A percentile compares a stretch with the other conserved stretches of the same genome.
Evolutionary conservation across 2,797 vertebrate genomes (phyloP).

Genomic region (Manis pentadactyla): DNA sequence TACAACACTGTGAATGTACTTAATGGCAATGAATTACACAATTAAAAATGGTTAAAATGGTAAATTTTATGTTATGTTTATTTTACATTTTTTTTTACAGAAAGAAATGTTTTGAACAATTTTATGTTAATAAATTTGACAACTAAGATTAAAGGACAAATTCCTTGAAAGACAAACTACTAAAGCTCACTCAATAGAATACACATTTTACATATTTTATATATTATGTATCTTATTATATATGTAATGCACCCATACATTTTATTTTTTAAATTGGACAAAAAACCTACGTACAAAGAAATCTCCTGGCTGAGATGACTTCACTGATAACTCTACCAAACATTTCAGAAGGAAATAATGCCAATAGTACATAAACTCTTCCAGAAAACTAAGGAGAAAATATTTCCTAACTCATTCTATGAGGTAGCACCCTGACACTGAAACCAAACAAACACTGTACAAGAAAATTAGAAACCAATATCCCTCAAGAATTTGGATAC

Average conservation of each 20-base stretch:
- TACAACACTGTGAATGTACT: neutral
- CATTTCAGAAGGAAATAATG: neutral
- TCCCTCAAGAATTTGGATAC: neutral
- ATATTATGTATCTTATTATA: no score
- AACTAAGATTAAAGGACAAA: neutral
- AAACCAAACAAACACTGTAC: neutral
- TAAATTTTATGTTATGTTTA: neutral
- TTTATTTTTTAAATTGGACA: neutral
- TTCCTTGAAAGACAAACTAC: neutral
- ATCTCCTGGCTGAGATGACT: neutral
- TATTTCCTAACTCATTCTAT: neutral
- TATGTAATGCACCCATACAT: no score
- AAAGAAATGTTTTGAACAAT: neutral
- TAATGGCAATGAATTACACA: no score
- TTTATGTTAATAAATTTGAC: neutral
- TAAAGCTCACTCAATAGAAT: neutral
- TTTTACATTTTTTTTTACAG: neutral
- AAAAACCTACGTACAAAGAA: constrained; percentile 1
- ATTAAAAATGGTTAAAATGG: neutral
- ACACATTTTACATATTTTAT: no score
- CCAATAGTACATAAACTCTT: neutral
- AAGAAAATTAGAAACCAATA: neutral
- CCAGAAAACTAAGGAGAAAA: neutral
- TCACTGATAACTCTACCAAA: neutral
- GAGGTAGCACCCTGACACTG: neutral